Percentiles rank a stretch among this genome's conserved stretches.
phyloP scores from a whole-genome alignment of 1,140 invertebrate species.

The Bombus confusus region DNA sequence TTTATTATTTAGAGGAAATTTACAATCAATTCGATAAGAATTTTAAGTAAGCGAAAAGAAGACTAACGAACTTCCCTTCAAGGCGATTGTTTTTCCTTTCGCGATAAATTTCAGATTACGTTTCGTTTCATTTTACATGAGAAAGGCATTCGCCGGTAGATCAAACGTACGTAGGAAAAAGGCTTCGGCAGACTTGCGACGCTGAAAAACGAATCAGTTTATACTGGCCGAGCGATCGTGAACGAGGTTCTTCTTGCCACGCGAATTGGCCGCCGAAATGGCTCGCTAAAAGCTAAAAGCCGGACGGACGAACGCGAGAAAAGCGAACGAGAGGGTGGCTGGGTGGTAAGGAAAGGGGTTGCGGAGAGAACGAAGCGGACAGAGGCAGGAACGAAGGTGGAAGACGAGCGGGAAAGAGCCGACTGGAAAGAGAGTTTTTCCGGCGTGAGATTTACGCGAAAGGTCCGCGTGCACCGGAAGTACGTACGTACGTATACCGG shows the following conservation, averaged over 20 bases:
- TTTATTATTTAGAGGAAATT: too few relatives aligned
- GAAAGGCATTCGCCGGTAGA: too few relatives aligned
- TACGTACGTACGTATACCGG: conserved; percentile 53
- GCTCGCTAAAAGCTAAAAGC: conserved; percentile 68
- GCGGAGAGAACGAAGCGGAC: not conserved
- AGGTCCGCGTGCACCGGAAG: conserved; percentile 62
- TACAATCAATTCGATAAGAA: too few relatives aligned
- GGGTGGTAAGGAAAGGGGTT: conserved; percentile 4
- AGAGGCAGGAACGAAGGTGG: conserved; percentile 10
- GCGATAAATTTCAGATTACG: too few relatives aligned
- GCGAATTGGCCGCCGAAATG: conserved; percentile 53
- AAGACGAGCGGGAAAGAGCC: conserved; percentile 22
- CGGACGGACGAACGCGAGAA: conserved; percentile 54
- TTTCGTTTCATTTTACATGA: too few relatives aligned
- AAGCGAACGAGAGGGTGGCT: conserved; percentile 6
- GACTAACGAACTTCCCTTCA: too few relatives aligned
- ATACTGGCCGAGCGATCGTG: conserved; percentile 24
- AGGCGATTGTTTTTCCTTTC: too few relatives aligned
- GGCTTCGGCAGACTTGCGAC: too few relatives aligned
- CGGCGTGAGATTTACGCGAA: conserved; percentile 66
- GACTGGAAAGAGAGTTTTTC: conserved; percentile 58
- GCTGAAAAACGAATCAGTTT: too few relatives aligned
- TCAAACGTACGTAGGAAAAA: too few relatives aligned
- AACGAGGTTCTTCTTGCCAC: conserved; percentile 22
- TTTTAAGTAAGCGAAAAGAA: too few relatives aligned